Conservation (phyloP, 2,797 vertebrate genomes). For the Urosaurus nigricauda region DNA sequence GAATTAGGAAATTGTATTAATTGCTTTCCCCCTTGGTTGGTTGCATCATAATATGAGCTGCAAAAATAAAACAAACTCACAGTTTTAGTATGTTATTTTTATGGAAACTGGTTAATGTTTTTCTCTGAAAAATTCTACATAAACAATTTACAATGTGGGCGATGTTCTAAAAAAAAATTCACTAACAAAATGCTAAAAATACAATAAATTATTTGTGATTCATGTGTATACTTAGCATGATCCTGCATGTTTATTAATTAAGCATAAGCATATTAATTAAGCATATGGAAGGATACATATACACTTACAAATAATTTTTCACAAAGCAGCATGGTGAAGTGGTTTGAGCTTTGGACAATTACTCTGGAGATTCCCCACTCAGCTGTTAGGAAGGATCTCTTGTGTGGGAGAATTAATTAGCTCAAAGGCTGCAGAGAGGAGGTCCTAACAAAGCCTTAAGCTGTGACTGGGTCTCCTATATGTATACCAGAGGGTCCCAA, state of each 20-base stretch:
- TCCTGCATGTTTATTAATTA: not conserved
- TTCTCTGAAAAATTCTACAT: not conserved
- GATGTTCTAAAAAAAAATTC: not conserved
- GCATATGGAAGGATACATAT: no score
- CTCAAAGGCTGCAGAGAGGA: no score
- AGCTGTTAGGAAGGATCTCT: no score
- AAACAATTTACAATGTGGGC: not conserved
- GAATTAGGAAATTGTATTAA: not conserved
- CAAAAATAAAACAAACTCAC: not conserved
- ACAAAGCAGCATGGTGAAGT: no score
- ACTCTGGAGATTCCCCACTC: no score
- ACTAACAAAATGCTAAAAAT: not conserved
- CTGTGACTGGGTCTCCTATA: no score
- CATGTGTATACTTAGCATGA: not conserved
- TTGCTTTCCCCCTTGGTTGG: not conserved
- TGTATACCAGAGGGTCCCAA: no score
- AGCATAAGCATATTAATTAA: no score
- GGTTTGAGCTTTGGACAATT: no score
- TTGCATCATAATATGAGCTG: not conserved
- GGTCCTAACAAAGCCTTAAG: no score
- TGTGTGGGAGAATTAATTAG: no score
- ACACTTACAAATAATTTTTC: no score
- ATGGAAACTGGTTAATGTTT: not conserved
- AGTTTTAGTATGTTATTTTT: not conserved
- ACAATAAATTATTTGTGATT: not conserved